Percentiles rank a stretch among this genome's conserved stretches.
phyloP scores from a whole-genome alignment of 2,113 vertebrate genomes.

The Cololabis saira region DNA sequence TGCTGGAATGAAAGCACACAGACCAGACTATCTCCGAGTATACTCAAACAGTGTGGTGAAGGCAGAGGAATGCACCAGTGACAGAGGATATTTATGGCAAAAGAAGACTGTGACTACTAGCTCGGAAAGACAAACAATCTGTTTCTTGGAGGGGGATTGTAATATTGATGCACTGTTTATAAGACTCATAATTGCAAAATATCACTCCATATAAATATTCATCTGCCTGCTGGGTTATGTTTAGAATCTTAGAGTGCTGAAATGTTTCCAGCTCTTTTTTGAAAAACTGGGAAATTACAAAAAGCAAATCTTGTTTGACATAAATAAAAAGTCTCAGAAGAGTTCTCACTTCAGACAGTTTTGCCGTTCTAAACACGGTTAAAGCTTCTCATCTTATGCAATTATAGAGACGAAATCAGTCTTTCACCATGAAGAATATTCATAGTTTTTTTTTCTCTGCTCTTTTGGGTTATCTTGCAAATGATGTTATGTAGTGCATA shows the following conservation, averaged over 20 bases:
- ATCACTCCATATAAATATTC: constrained; percentile 51
- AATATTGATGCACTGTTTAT: constrained; percentile 67
- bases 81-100: constrained; percentile 71
- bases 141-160: constrained; percentile 48
- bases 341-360: constrained; percentile 42
- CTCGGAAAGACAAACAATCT: constrained; percentile 74
- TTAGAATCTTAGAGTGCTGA: constrained; percentile 43
- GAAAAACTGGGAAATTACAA: constrained; percentile 49
- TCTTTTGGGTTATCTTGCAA: not conserved
- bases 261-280: constrained; percentile 40
- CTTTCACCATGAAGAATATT: constrained; percentile 1
- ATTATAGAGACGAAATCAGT: constrained; percentile 15
- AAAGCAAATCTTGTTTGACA: constrained; percentile 31
- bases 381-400: constrained; percentile 25
- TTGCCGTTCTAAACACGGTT: constrained; percentile 38
- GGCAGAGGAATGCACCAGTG: constrained; percentile 67
- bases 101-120: constrained; percentile 60
- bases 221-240: constrained; percentile 47
- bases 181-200: constrained; percentile 65
- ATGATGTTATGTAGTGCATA: not conserved
- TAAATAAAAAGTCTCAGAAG: constrained; percentile 45
- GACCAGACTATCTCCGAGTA: constrained; percentile 64
- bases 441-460: not conserved
- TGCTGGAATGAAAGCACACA: constrained; percentile 72
- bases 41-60: constrained; percentile 67